phyloP scores from a whole-genome alignment of 2,113 vertebrate genomes.

The Struthio camelus region DNA sequence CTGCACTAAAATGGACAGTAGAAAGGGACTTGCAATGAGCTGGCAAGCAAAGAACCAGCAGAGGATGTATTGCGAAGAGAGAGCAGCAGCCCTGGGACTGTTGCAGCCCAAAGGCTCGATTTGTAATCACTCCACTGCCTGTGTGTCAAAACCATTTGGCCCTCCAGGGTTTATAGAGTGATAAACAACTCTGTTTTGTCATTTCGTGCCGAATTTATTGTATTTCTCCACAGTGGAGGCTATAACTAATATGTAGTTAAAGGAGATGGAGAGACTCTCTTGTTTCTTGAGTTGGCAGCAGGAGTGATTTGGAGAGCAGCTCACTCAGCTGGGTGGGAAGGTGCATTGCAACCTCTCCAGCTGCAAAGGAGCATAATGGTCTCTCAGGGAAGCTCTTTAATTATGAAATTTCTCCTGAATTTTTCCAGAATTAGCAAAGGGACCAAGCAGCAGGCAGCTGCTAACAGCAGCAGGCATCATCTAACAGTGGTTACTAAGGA shows the following conservation, averaged over 20 bases:
- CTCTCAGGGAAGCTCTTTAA: not conserved
- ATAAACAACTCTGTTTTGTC: slow-evolving; percentile 44
- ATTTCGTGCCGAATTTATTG: slow-evolving; percentile 43
- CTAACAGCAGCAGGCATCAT: no score
- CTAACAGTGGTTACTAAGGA: not conserved
- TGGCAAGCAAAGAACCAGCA: not conserved
- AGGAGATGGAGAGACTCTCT: not conserved
- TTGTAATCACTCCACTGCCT: not conserved
- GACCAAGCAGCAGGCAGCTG: not conserved
- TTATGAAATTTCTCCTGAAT: not conserved
- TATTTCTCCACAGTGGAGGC: not conserved
- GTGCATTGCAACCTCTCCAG: not conserved
- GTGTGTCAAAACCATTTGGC: slow-evolving; percentile 14
- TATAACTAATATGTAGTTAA: slow-evolving; percentile 36
- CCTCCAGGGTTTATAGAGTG: slow-evolving; percentile 35
- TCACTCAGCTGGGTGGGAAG: not conserved
- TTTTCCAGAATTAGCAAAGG: not conserved
- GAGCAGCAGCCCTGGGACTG: not conserved
- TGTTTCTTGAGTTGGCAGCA: not conserved
- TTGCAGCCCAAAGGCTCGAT: not conserved
- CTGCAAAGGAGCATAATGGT: not conserved
- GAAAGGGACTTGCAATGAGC: slow-evolving; percentile 1
- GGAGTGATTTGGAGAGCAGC: not conserved
- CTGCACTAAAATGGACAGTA: not conserved
- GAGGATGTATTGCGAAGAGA: slow-evolving; percentile 39